phyloP scores from a whole-genome alignment of 1,140 invertebrate species.

The Cryptotermes secundus region DNA sequence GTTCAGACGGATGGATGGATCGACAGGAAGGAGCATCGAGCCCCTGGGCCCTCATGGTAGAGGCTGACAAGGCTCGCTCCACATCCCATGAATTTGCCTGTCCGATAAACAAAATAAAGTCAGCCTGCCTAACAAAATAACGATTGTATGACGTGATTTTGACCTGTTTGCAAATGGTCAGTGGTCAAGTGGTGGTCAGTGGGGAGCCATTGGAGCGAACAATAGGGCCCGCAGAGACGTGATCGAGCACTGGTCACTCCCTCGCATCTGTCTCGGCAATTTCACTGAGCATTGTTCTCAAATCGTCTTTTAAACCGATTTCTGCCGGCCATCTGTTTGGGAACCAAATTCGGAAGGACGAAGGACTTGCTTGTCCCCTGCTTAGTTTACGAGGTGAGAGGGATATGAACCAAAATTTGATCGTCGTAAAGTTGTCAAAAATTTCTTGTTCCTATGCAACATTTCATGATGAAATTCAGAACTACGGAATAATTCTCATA shows the following conservation, averaged over 20 bases:
- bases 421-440: constrained; percentile 15
- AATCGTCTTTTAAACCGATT: not conserved
- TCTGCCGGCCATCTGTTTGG: not conserved
- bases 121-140: no score
- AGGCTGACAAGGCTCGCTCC: no score
- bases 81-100: no score
- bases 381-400: not conserved
- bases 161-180: not conserved
- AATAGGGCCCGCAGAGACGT: not conserved
- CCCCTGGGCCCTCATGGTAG: no score
- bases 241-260: not conserved
- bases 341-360: not conserved
- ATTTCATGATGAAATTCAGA: not conserved
- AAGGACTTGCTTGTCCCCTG: not conserved
- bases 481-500: not conserved
- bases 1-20: no score
- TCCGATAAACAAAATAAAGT: no score
- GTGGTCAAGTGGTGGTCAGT: not conserved
- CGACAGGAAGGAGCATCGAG: no score
- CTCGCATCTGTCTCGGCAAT: not conserved
- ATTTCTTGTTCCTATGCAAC: not conserved
- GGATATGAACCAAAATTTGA: constrained; percentile 2
- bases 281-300: not conserved
- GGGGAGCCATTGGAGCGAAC: not conserved
- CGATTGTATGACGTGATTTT: no score